These are phyloP conservation scores for Morinoia aosen DNA, from an alignment of 2,888 invertebrate species.

Conservation along the genomic window DNA sequence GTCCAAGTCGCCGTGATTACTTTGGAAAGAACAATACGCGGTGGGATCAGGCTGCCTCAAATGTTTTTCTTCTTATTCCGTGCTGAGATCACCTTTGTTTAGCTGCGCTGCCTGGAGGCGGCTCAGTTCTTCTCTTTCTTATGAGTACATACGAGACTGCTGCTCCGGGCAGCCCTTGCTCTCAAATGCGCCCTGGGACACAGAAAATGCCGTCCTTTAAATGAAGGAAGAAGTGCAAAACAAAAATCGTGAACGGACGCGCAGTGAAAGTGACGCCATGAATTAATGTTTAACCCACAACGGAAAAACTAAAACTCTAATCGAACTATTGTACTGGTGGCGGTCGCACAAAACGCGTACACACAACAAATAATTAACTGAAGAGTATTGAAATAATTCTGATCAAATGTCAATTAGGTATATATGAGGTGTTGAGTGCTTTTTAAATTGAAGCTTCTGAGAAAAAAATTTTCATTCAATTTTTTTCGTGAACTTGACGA, in stretches of 20 bases:
- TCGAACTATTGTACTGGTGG: neutral
- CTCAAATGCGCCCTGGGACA: neutral
- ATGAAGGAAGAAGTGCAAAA: neutral
- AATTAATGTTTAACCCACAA: too few relatives aligned
- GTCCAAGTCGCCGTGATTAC: constrained; percentile 53
- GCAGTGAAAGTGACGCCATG: too few relatives aligned
- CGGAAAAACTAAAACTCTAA: neutral
- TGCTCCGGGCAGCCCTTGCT: neutral
- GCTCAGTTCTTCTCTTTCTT: neutral
- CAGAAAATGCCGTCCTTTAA: neutral
- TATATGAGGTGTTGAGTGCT: too few relatives aligned
- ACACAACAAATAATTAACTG: too few relatives aligned
- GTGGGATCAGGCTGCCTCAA: constrained; percentile 50
- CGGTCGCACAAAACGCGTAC: too few relatives aligned
- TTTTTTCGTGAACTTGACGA: too few relatives aligned
- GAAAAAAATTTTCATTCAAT: too few relatives aligned
- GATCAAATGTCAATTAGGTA: too few relatives aligned
- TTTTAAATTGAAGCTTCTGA: too few relatives aligned
- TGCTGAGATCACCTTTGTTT: constrained; percentile 35
- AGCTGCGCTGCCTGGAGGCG: neutral
- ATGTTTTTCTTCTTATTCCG: constrained; percentile 43
- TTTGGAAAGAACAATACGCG: constrained; percentile 53
- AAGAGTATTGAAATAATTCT: too few relatives aligned
- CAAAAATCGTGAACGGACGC: too few relatives aligned
- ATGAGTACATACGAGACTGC: constrained; percentile 22